phyloP scores from a whole-genome alignment of 2,797 vertebrate genomes.

The Eutrigla gurnardus region DNA sequence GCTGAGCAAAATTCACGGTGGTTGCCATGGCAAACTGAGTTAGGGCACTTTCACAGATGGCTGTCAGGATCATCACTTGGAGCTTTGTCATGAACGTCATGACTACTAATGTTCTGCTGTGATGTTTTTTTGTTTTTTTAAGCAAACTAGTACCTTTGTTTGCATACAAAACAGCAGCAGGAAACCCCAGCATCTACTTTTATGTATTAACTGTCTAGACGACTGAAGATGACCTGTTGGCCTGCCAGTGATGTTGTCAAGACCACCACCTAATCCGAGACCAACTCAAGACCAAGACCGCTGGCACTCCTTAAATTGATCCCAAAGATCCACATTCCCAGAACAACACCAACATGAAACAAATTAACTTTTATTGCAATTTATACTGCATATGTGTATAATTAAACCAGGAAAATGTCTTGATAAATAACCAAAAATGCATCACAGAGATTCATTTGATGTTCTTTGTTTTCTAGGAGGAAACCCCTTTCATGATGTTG shows the following conservation, averaged over 20 bases:
- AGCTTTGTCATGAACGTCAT: constrained; percentile 24
- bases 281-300: not conserved
- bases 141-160: constrained; percentile 10
- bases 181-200: not conserved
- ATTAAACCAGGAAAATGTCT: too few species aligned
- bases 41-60: constrained; percentile 47
- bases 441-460: not conserved
- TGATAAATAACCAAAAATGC: too few species aligned
- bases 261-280: not conserved
- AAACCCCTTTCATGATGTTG: not conserved
- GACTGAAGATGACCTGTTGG: not conserved
- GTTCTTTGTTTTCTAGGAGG: not conserved
- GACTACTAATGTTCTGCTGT: constrained; percentile 21
- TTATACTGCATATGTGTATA: too few species aligned
- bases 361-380: too few species aligned
- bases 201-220: not conserved
- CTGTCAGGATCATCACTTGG: constrained; percentile 28
- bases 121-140: too few species aligned
- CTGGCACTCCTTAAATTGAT: too few species aligned
- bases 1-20: not conserved
- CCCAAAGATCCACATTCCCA: too few species aligned
- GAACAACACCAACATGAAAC: too few species aligned
- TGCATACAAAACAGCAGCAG: constrained; percentile 10
- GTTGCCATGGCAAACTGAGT: constrained; percentile 50
- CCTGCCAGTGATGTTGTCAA: not conserved